Evolutionary conservation across 1,140 invertebrate genomes (phyloP), one percentile per base, ranked within the genome.

Genomic region (Cherax quadricarinatus): DNA sequence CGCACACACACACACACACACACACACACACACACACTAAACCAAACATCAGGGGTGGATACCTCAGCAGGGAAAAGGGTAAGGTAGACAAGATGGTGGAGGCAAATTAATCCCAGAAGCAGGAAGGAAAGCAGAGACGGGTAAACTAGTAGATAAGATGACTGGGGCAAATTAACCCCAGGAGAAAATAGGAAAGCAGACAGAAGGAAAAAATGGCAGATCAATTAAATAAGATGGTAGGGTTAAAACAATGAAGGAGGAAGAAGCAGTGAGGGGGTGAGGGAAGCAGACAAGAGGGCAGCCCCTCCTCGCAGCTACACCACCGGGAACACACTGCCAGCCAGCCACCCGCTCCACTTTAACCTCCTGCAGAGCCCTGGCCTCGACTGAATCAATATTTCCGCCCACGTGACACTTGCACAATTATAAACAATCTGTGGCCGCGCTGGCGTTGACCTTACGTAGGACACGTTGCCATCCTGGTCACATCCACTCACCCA

Each of bases 391-490:
- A 85, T 85, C 83, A 85, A 85, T 85, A 85, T 85, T 18, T 21
- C 60, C 83, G 83, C 83, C 83, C 83, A 85, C 83, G 83, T 85
- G 83, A 85, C 83, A 70, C 83, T 53, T 85, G 24, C n/a, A 85
- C 83, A 70, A 85, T 85, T 85, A 85, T 85, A 85, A 85, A 85
- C 83, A 85, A n/a, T 24, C 4, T 5, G 6, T 24, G 70, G 70
- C 21, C 6, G n/a, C 24, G 5, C 7, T 75, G 21, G 70, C 24
- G 60, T 51, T 18, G 60, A 41, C 41, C 83, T 85, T 48, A 70
- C 83, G 83, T 85, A 70, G 14, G 83, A 70, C 3, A 16, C 48
- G 41, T 48, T 2, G 10, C 24, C 53, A 6, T 5, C 24, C 60
- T 10, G 62, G 62, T 16, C 62, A 66, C 62, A 66, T 16, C 12